These are phyloP conservation scores for Mechanitis messenoides DNA, from an alignment of 2,888 invertebrate genomes.

Conservation along the genomic window DNA sequence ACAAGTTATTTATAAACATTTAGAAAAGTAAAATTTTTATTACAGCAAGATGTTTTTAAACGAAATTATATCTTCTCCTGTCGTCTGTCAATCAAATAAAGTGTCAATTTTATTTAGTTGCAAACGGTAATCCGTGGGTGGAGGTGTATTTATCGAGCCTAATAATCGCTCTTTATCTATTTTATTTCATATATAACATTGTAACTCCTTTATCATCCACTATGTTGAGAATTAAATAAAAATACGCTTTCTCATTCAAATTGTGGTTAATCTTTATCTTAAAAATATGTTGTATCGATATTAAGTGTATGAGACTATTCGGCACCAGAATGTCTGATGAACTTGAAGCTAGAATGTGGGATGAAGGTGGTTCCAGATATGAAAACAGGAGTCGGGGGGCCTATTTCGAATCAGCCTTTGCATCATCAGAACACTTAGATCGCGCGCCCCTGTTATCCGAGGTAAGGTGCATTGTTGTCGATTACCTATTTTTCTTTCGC, in stretches of 20 bases:
- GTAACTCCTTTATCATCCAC: not conserved
- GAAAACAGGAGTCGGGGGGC: slow-evolving; percentile 56
- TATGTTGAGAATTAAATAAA: not conserved
- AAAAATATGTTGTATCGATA: slow-evolving; percentile 13
- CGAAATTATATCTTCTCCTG: not conserved
- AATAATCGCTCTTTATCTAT: not conserved
- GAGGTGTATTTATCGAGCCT: not conserved
- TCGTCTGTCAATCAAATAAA: not conserved
- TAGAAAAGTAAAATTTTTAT: no score
- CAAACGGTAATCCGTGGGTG: not conserved
- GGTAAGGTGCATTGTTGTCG: slow-evolving; percentile 42
- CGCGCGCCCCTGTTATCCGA: slow-evolving; percentile 67
- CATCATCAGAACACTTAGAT: slow-evolving; percentile 66
- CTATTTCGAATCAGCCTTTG: slow-evolving; percentile 65
- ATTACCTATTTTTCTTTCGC: slow-evolving; percentile 16
- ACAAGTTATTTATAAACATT: no score
- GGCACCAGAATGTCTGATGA: slow-evolving; percentile 76
- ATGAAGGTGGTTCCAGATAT: slow-evolving; percentile 61
- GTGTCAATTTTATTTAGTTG: slow-evolving; percentile 3
- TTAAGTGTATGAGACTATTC: slow-evolving; percentile 25
- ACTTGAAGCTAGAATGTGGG: slow-evolving; percentile 71
- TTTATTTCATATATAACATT: slow-evolving; percentile 5
- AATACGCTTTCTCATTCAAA: not conserved
- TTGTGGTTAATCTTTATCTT: not conserved
- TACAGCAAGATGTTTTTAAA: not conserved